Evolutionary conservation across 2,113 vertebrate genomes (phyloP), one percentile per base, ranked within the genome.

Genomic region (Polyodon spathula): DNA sequence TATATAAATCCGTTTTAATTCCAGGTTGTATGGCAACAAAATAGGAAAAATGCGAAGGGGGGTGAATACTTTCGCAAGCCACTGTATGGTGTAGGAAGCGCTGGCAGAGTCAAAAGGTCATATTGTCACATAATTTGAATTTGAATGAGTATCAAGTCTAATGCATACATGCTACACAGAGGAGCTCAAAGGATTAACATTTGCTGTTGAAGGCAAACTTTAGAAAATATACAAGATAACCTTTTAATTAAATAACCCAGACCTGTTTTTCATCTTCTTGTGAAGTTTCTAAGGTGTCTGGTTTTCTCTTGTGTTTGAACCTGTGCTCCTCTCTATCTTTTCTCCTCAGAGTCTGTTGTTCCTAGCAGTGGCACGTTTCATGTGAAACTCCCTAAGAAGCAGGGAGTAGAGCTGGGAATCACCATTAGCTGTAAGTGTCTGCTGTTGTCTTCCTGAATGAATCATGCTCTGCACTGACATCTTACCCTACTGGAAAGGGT

Each of bases 341-440:
- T 38, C 48, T 60, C 54, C 55, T 62, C 43, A 98, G 95, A 98
- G 78, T 98, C 95, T 2, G 96, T 98, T 64, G 93, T 98, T 72
- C 96, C 96, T 55, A 98, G 94, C 74, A 98, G 95, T 64, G 96
- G 96, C 54, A 98, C 94, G 11, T 98, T 98, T 78, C 96, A 98
- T 11, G 96, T 98, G 59, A 98, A 98, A 74, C 90, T 98, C 63
- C 96, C 96, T 46, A 98, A 97, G 89, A 98, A 95, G 68, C 90
- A 93, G 40, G 95, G 87, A 2, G 95, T 97, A 82, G 95, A 98
- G 74, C 90, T 97, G 68, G 95, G 95, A 68, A 97, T 98, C 82
- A 98, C 94, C 64, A 97, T 98, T 79, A 97, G 94, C 75, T 96
- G 94, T 97, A 75, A 89, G 94, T 92, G 64, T 52, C 48, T 27